Percentiles rank a stretch among this genome's conserved stretches.
Conservation (phyloP, 1,140 invertebrate species). For the Drosophila fuyamai region DNA sequence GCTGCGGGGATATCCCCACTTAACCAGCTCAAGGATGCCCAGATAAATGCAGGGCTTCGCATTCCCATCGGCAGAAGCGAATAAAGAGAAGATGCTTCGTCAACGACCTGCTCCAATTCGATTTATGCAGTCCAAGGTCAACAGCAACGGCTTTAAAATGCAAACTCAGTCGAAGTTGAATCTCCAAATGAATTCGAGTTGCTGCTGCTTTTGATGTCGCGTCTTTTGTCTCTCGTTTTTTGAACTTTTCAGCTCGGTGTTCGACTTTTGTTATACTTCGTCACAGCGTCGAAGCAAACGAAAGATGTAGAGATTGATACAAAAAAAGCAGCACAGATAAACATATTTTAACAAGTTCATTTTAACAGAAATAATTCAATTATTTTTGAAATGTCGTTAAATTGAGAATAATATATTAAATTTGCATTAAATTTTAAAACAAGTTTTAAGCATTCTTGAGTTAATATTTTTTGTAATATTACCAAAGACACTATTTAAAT, state of each 20-base stretch:
- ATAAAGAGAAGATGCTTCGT: conserved; percentile 40
- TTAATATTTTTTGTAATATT: too few relatives aligned
- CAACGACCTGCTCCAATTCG: conserved; percentile 81
- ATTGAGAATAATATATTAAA: too few relatives aligned
- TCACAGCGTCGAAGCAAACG: conserved; percentile 6
- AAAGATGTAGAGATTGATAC: neutral
- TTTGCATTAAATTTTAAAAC: too few relatives aligned
- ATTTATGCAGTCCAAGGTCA: conserved; percentile 80
- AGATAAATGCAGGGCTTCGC: conserved; percentile 54
- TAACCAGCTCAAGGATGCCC: conserved; percentile 60
- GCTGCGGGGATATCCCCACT: conserved; percentile 26
- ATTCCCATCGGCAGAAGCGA: conserved; percentile 28
- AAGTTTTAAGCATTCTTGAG: too few relatives aligned
- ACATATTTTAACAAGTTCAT: neutral
- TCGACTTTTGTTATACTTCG: conserved; percentile 16
- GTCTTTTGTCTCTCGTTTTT: conserved; percentile 40
- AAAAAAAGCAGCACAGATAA: neutral
- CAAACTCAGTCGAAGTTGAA: conserved; percentile 61
- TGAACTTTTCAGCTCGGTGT: conserved; percentile 34
- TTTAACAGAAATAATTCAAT: neutral
- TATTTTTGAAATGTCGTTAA: neutral
- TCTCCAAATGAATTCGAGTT: conserved; percentile 28
- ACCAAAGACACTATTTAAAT: too few relatives aligned
- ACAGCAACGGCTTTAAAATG: conserved; percentile 71
- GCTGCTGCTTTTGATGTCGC: conserved; percentile 8